Evolutionary conservation across 2,888 invertebrate genomes (phyloP).

Genomic region (Clusia tigrina): DNA sequence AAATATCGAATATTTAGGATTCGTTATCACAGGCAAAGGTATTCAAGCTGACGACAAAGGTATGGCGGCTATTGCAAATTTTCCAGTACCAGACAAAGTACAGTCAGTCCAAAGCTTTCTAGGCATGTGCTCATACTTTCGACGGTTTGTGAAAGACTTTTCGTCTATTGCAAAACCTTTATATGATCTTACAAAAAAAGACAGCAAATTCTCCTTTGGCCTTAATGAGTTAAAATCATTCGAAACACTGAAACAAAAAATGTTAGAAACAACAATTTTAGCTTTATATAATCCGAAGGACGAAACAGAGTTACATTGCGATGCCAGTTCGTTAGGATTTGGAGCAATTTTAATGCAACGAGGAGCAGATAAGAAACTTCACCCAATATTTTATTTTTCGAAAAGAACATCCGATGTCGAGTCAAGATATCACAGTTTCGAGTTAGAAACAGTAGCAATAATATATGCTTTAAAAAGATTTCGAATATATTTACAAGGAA

Average conservation of each 20-base stretch:
- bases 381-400: constrained; percentile 48
- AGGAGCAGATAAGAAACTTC: constrained; percentile 37
- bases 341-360: constrained; percentile 43
- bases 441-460: constrained; percentile 46
- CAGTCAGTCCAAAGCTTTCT: constrained; percentile 21
- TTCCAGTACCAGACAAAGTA: constrained; percentile 21
- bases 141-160: constrained; percentile 30
- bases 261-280: no score
- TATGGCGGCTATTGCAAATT: constrained; percentile 23
- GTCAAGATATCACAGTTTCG: constrained; percentile 46
- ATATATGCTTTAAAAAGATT: constrained; percentile 45
- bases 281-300: constrained; percentile 42
- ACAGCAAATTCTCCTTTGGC: constrained; percentile 21
- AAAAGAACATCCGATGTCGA: constrained; percentile 42
- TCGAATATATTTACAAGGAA: constrained; percentile 41
- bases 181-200: constrained; percentile 40
- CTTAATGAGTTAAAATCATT: constrained; percentile 29
- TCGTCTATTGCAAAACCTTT: constrained; percentile 45
- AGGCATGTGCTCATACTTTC: constrained; percentile 32
- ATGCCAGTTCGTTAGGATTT: constrained; percentile 43
- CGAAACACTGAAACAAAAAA: no score
- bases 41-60: constrained; percentile 22
- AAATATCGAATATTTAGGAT: constrained; percentile 25
- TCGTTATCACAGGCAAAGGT: constrained; percentile 13
- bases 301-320: constrained; percentile 49